These are phyloP conservation scores for Tetanocera ferruginea DNA, from an alignment of 2,888 invertebrate species.

Conservation along the genomic window DNA sequence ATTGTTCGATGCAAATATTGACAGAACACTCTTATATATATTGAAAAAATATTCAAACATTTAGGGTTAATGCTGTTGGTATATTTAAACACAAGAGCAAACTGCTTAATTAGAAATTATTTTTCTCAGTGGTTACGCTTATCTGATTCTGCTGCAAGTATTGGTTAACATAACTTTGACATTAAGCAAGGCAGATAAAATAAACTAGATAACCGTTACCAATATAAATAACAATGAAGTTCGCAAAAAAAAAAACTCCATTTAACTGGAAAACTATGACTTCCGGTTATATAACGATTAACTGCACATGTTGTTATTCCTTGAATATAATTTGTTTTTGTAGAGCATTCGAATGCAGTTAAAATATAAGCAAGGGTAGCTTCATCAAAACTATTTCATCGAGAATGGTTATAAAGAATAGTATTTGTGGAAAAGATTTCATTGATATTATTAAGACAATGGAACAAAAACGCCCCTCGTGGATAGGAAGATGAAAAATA, in stretches of 20 bases:
- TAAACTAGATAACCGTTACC: background rate
- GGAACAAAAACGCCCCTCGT: no score
- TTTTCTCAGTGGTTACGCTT: background rate
- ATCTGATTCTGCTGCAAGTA: constrained; percentile 12
- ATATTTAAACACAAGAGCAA: constrained; percentile 10
- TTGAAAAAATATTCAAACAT: no score
- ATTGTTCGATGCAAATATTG: background rate
- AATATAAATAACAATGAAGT: background rate
- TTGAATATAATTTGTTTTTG: no score
- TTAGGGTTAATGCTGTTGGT: background rate
- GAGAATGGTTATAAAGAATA: no score
- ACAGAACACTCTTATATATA: background rate
- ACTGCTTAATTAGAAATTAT: background rate
- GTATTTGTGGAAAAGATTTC: no score
- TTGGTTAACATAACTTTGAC: background rate
- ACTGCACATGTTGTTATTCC: no score
- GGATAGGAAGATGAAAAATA: no score
- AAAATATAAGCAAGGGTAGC: no score
- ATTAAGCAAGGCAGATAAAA: background rate
- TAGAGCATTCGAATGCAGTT: no score
- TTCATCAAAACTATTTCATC: no score
- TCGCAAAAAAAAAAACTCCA: background rate
- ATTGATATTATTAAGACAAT: no score
- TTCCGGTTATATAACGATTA: background rate
- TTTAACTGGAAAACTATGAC: background rate